Evolutionary conservation across 2,888 invertebrate genomes (phyloP).

Genomic region (Escarpia spicata): DNA sequence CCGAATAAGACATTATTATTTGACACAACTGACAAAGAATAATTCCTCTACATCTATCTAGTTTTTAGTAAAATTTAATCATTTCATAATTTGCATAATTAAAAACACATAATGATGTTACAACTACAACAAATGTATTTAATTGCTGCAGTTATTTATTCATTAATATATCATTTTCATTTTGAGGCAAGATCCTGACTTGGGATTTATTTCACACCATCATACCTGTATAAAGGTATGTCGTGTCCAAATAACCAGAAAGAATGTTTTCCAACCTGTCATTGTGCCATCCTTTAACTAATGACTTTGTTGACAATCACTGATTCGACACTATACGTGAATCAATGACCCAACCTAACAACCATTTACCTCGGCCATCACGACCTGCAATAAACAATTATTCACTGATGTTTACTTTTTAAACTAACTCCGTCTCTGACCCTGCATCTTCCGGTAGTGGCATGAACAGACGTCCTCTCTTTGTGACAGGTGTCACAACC

Average conservation of each 20-base stretch:
- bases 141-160: background rate
- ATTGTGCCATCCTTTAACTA: too few species aligned
- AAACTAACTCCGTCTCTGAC: background rate
- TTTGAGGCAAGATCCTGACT: background rate
- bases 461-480: background rate
- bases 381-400: background rate
- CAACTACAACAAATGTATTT: background rate
- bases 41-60: background rate
- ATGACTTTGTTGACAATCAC: background rate
- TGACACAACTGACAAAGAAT: background rate
- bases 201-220: too few species aligned
- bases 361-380: background rate
- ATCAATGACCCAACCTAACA: background rate
- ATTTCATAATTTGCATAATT: background rate
- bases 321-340: background rate
- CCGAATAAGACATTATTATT: background rate
- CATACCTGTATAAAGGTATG: too few species aligned
- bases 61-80: background rate
- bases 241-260: too few species aligned
- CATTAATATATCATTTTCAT: background rate
- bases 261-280: too few species aligned
- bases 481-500: background rate
- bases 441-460: background rate
- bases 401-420: background rate
- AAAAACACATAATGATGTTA: background rate